Percentiles rank a stretch among this genome's conserved stretches.
phyloP scores from a whole-genome alignment of 2,797 vertebrate genomes.

The Lagothrix lagotricha region DNA sequence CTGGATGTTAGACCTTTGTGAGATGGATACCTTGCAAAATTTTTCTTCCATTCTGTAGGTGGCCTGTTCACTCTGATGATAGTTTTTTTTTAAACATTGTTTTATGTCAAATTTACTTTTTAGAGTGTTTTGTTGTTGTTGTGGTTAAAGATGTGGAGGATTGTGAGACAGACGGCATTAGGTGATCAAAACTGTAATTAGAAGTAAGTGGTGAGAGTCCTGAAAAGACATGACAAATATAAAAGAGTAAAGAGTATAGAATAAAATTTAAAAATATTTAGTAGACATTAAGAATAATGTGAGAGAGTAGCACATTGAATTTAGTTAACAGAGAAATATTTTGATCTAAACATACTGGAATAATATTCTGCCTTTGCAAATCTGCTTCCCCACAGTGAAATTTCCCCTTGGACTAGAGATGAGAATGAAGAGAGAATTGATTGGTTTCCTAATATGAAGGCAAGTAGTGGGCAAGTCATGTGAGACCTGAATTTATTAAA shows the following conservation, averaged over 20 bases:
- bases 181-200: not conserved
- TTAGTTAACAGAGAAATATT: not conserved
- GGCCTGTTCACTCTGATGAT: no score
- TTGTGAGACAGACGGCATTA: fast-evolving
- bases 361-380: not conserved
- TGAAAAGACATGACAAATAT: not conserved
- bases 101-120: not conserved
- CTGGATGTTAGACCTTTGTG: no score
- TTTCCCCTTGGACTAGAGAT: not conserved
- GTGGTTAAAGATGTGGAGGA: not conserved
- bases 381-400: not conserved
- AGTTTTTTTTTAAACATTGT: not conserved
- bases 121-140: not conserved
- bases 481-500: not conserved
- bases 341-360: not conserved
- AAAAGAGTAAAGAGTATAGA: not conserved
- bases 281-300: not conserved
- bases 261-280: not conserved
- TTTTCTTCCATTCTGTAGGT: no score
- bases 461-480: not conserved
- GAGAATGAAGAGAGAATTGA: not conserved
- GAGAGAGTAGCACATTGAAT: not conserved
- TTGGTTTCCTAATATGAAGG: not conserved
- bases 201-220: not conserved
- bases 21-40: no score